These are phyloP conservation scores for Colletes collaris DNA, from an alignment of 2,888 invertebrate species.

Conservation along the genomic window DNA sequence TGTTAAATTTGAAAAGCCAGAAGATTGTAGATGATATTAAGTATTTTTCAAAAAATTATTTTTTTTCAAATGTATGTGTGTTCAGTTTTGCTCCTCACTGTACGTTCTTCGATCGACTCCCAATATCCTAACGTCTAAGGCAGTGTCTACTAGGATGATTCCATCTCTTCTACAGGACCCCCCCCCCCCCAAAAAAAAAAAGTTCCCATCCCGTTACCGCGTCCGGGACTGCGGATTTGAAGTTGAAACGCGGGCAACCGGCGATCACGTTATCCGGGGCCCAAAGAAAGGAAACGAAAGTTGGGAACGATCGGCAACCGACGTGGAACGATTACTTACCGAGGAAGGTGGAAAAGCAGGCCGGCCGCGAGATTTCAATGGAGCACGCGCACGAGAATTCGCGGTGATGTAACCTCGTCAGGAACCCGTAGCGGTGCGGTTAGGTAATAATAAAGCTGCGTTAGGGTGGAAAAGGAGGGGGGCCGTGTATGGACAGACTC, in stretches of 20 bases:
- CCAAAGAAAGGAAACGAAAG: slow-evolving; percentile 13
- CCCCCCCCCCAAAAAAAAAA: too few species aligned
- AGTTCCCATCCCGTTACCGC: too few species aligned
- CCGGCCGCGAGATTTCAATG: slow-evolving; percentile 49
- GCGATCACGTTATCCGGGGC: slow-evolving; percentile 30
- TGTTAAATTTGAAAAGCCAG: too few species aligned
- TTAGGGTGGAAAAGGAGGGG: slow-evolving; percentile 39
- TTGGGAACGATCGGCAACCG: slow-evolving; percentile 9
- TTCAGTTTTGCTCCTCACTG: too few species aligned
- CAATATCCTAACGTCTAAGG: too few species aligned
- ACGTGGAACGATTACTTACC: slow-evolving; percentile 43
- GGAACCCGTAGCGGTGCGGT: slow-evolving; percentile 62
- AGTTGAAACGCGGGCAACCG: slow-evolving; percentile 13
- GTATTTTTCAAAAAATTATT: too few species aligned
- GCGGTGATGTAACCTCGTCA: slow-evolving; percentile 66
- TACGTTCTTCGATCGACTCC: too few species aligned
- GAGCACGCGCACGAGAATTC: slow-evolving; percentile 54
- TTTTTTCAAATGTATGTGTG: too few species aligned
- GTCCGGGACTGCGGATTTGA: background rate
- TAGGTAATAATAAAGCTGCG: slow-evolving; percentile 70
- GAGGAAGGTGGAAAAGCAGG: slow-evolving; percentile 32
- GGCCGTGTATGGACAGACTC: slow-evolving; percentile 37
- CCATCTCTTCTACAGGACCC: too few species aligned
- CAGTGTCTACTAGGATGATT: too few species aligned
- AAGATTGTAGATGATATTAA: too few species aligned